These are phyloP conservation scores for Phytoseiulus persimilis DNA, from an alignment of 2,888 invertebrate species.

Conservation along the genomic window DNA sequence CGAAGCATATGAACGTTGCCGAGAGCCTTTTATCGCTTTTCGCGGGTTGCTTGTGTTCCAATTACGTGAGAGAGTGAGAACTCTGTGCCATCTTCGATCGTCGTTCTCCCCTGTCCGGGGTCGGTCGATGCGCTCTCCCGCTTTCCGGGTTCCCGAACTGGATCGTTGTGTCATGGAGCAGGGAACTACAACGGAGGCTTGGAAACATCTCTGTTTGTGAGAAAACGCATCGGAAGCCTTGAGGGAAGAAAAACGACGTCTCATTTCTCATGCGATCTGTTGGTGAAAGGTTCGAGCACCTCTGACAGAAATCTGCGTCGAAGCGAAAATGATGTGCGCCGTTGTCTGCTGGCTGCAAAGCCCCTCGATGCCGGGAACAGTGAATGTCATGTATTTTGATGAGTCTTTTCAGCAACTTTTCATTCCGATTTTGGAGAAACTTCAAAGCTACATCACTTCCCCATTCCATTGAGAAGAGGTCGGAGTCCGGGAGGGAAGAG, in stretches of 20 bases:
- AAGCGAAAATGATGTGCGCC: neutral
- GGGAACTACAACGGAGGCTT: neutral
- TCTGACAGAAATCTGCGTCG: neutral
- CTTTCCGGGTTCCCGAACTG: too few relatives aligned
- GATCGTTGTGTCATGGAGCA: neutral
- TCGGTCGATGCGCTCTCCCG: too few relatives aligned
- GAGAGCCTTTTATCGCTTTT: neutral
- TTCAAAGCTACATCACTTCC: neutral
- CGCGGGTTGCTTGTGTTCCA: neutral
- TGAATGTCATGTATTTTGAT: conserved; percentile 5
- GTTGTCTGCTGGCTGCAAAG: neutral
- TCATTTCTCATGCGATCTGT: neutral
- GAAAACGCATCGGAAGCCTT: neutral
- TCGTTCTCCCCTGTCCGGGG: too few relatives aligned
- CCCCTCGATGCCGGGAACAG: neutral
- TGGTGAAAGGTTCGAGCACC: neutral
- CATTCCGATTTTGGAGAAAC: neutral
- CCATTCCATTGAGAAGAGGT: neutral
- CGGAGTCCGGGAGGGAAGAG: neutral
- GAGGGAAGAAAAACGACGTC: neutral
- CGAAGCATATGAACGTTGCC: neutral
- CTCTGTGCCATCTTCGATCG: too few relatives aligned
- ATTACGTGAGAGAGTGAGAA: neutral
- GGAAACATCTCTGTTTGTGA: neutral
- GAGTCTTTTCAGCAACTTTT: neutral